Evolutionary conservation across 1,140 invertebrate species (phyloP), one percentile per base, ranked within the genome.

Genomic region (Octopus sinensis): DNA sequence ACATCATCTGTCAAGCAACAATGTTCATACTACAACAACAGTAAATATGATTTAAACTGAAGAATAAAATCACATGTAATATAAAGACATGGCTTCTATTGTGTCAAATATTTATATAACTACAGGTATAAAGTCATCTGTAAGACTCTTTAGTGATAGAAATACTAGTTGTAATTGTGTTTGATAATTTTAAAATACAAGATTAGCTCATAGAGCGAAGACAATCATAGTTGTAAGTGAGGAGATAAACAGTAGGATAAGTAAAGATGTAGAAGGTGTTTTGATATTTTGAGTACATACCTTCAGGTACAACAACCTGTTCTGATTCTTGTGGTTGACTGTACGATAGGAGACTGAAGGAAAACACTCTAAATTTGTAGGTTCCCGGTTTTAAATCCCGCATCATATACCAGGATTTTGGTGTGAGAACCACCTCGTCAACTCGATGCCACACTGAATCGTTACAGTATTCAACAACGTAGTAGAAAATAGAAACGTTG

Each of bases 391-490:
- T 77, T 43, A 85, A 78, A 5, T 82, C 81, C 17, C 77, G 79
- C 77, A 85, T 77, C 53, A 83, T 53, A 68, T 56, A 82, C n/a
- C 79, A 82, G 10, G 80, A 81, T 10, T 54, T 73, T n/a, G 84
- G 81, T 6, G 81, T 78, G 52, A 73, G 78, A 6, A 83, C 79
- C 17, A 73, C 51, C n/a, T 84, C 77, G 83, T 95, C 95, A 86
- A 81, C 78, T 79, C 54, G 76, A 95, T 94, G 91, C 96, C 96
- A 85, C 96, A 93, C 81, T 93, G 94, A 91, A 95, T 71, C 56
- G 51, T 82, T 56, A 13, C 94, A 92, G 96, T 77, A 97, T 90
- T 97, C 96, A 89, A 97, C 96, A 76, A 95, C 95, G 90, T 97
- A 98, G 92, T 96, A 96, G 89, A 96, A 95, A 83, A 97, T 94